Evolutionary conservation across 1,140 invertebrate species (phyloP).

Genomic region (Ceratoteleas bidentatus): DNA sequence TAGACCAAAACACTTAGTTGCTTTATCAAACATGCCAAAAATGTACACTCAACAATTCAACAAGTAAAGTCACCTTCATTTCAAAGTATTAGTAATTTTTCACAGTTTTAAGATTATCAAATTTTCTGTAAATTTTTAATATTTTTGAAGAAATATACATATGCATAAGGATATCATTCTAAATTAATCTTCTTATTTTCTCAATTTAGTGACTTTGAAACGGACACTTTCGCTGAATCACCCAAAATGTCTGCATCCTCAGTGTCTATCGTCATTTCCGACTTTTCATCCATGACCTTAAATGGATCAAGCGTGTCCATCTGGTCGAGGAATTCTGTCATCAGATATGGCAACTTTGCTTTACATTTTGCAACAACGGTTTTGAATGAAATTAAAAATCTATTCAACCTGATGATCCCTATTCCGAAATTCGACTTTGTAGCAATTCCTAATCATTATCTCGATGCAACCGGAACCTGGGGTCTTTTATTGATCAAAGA

Average conservation of each 20-base stretch:
- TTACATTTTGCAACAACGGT: neutral
- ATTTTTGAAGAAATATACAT: too few species aligned
- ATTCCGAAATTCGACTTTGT: neutral
- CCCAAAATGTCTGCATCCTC: constrained; percentile 94
- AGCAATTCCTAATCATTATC: neutral
- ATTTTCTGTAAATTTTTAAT: too few species aligned
- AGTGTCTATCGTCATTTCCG: constrained; percentile 90
- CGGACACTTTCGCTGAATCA: constrained; percentile 85
- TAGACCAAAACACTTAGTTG: too few species aligned
- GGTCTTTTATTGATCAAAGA: neutral
- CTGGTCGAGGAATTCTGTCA: constrained; percentile 84
- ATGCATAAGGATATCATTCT: too few species aligned
- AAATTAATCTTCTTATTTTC: too few species aligned
- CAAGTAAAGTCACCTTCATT: too few species aligned
- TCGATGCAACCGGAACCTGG: neutral
- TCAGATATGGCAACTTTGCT: constrained; percentile 80
- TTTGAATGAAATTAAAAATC: neutral
- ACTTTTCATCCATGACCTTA: constrained; percentile 82
- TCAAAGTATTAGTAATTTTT: too few species aligned
- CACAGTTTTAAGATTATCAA: too few species aligned
- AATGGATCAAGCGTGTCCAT: constrained; percentile 83
- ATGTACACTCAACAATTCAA: too few species aligned
- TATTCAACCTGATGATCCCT: neutral
- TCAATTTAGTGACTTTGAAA: constrained; percentile 26
- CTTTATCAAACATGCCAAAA: too few species aligned